Base-by-base conservation (phyloP, 2,113 vertebrate genomes). In the Grammomys surdaster region DNA sequence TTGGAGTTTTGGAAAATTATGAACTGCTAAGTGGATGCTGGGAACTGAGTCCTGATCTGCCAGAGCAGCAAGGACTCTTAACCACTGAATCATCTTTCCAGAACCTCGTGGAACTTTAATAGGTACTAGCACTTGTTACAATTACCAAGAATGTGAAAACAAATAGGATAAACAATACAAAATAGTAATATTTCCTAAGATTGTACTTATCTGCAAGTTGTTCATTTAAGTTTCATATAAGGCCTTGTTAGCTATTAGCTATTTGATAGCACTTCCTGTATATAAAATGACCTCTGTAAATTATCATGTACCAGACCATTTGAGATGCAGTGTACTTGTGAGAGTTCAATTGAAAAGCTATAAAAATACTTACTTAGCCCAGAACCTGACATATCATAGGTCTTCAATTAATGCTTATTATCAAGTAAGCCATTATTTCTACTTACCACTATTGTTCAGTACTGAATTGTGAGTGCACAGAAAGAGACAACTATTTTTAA, bases 401-500 rank as follows among this genome's bases (percentile, higher is more conserved):
- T 87, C 16, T 65, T 96, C 33, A n/a, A 63, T 84, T 90, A 91
- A 26, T 77, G n/a, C 6, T 89, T 89, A 46, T 56, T 95, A 88
- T 67, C 90, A 94, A 40, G 85, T 54, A 89, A 82, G 19, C 28
- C 56, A 40, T 67, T 87, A 69, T 91, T 91, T 92, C n/a, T 96
- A 70, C 48, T 82, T 91, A 87, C 16, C 14, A 87, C 54, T 40
- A 10, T 95, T 95, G 67, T 19, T 33, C 91, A 82, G 65, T 48
- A 90, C 88, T 93, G 60, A 93, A 48, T 4, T 87, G 54, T 87
- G 54, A 76, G 40, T 90, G 14, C 51, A 88, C 46, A 84, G 33
- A 36, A 58, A 95, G 76, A 33, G 70, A 93, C 84, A 92, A 88
- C 70, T 96, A 91, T 60, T 92, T 84, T 88, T 91, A n/a, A 95